A percentile compares a stretch with the other conserved stretches of the same genome.
phyloP scores from a whole-genome alignment of 2,888 invertebrate species.

The Resseliella maxima region DNA sequence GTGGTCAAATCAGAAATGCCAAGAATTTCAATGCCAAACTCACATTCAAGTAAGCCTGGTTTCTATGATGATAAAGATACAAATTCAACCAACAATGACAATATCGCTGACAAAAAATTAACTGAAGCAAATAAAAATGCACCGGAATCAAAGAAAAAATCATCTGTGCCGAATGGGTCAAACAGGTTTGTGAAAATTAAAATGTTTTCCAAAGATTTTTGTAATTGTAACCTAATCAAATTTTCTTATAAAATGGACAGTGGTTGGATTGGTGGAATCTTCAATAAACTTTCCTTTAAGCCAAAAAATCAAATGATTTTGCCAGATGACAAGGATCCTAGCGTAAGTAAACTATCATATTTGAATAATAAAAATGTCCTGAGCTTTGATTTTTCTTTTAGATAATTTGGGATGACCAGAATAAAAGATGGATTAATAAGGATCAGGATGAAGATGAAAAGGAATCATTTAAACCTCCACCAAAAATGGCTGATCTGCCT shows the following conservation, averaged over 20 bases:
- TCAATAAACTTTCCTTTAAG: constrained; percentile 83
- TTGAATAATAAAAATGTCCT: too few species aligned
- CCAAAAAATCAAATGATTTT: constrained; percentile 95
- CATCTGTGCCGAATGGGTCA: not conserved
- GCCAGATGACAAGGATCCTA: constrained; percentile 93
- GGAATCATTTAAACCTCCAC: constrained; percentile 74
- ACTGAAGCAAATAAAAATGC: constrained; percentile 59
- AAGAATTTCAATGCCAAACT: constrained; percentile 72
- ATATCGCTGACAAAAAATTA: too few species aligned
- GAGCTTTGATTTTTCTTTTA: too few species aligned
- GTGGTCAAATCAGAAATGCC: constrained; percentile 67
- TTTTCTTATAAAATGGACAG: constrained; percentile 61
- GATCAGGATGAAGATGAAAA: constrained; percentile 76
- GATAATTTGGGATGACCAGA: constrained; percentile 94
- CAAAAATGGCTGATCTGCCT: constrained; percentile 73
- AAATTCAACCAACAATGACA: not conserved
- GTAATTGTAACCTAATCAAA: not conserved
- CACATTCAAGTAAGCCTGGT: constrained; percentile 65
- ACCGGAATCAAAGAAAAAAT: constrained; percentile 31
- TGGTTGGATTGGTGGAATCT: constrained; percentile 85
- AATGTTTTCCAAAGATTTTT: too few species aligned
- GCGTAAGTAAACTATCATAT: constrained; percentile 71
- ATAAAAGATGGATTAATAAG: constrained; percentile 87
- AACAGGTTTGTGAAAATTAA: constrained; percentile 14
- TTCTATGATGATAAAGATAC: constrained; percentile 62